These are phyloP conservation scores for Dolichotis patagonum DNA, from an alignment of 2,113 vertebrate species.

Conservation along the genomic window DNA sequence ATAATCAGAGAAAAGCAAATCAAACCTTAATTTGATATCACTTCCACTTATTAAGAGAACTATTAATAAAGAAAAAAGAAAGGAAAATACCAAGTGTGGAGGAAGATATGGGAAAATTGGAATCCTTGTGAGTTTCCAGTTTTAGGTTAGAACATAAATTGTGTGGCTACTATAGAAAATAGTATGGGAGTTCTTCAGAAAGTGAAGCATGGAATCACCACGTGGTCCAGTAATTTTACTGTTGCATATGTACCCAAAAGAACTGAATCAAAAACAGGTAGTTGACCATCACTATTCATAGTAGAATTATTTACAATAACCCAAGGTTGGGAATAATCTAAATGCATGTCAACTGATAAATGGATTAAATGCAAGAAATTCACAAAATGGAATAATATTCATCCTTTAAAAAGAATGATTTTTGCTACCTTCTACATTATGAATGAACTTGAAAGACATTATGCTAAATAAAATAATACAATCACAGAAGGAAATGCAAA, in stretches of 20 bases:
- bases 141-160: accelerated
- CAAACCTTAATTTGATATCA: not conserved
- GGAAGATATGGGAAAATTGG: not conserved
- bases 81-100: not conserved
- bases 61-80: accelerated
- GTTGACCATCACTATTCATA: accelerated
- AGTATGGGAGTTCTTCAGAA: accelerated
- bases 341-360: accelerated
- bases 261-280: accelerated
- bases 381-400: accelerated
- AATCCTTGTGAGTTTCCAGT: too few species aligned
- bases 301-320: not conserved
- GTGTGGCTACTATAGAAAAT: too few species aligned
- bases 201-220: not conserved
- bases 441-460: not conserved
- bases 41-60: not conserved
- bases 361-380: accelerated
- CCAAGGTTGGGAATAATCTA: too few species aligned
- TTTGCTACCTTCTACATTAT: accelerated
- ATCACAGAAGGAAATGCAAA: not conserved
- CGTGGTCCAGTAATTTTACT: accelerated
- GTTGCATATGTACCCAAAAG: accelerated
- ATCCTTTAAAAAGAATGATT: too few species aligned
- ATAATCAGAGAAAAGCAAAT: not conserved
- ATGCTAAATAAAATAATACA: not conserved